Evolutionary conservation across 2,888 invertebrate genomes (phyloP), one percentile per base, ranked within the genome.

Genomic region (Chloroclystis v-ata): DNA sequence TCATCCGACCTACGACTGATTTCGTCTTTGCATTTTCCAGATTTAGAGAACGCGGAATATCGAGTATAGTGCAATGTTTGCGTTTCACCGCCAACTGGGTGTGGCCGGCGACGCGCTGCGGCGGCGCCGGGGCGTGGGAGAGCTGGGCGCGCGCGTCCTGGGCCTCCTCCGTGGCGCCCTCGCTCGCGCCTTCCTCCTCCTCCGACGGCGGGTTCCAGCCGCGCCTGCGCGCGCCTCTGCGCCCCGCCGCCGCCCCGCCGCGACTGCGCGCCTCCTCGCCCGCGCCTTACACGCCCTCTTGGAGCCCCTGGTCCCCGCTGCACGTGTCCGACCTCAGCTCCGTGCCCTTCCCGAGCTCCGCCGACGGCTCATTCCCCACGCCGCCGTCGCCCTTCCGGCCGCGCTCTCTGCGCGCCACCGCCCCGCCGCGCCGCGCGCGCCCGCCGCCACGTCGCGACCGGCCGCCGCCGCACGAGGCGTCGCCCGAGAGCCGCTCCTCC

Each of bases 11-110:
- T 16, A n/a, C 16, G 14, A 10, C 47, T 10, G 3, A 33, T 14
- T 5, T 26, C 24, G 10, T n/a, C 8, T 32, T 43, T 45, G 38
- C 37, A 37, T 68, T 58, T 39, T 48, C 14, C 89, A 95, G 95
- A 95, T 92, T 93, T 94, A 93, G 95, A 92, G 92, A 94, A 93
- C 92, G 95, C 95, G 91, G 95, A 95, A 92, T 95, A 95, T 94
- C 95, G 94, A 93, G 95, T 95, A 88, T 95, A 92, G 93, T 91
- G 84, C 90, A 93, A 66, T 89, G 89, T 72, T 63, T 89, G 69
- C 82, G 85, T 59, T 87, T 89, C 68, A 84, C 86, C 59, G 83
- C 78, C 64, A 93, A 93, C 82, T 93, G 93, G 93, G 90, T 93
- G 73, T 93, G 93, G 93, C 93, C 93, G 70, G 89, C 91, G 71